Conservation (phyloP, 2,888 invertebrate genomes). For the Drepana falcataria region DNA sequence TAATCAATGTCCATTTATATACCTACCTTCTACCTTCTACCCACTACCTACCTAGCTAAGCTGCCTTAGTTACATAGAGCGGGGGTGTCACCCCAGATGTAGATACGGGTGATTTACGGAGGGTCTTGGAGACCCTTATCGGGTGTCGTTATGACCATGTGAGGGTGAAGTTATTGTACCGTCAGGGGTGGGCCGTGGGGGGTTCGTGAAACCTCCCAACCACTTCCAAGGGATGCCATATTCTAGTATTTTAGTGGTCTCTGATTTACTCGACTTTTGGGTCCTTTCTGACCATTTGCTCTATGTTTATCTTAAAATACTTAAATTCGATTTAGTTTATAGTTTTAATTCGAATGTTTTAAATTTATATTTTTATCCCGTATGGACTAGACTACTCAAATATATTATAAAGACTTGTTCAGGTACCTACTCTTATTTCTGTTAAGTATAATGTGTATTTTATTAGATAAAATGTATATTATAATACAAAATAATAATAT, state of each 20-base stretch:
- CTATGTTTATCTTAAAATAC: too few relatives aligned
- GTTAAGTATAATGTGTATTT: too few relatives aligned
- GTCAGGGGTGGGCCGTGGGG: slow-evolving; percentile 39
- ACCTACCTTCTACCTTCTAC: not conserved
- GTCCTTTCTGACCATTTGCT: too few relatives aligned
- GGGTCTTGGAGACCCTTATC: slow-evolving; percentile 75
- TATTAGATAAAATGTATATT: too few relatives aligned
- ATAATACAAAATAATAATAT: too few relatives aligned
- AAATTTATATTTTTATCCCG: too few relatives aligned
- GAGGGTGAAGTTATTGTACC: slow-evolving; percentile 72
- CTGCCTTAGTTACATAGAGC: slow-evolving; percentile 45
- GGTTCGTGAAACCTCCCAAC: slow-evolving; percentile 26
- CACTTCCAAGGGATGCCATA: slow-evolving; percentile 63
- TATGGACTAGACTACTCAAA: too few relatives aligned
- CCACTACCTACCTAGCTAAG: not conserved
- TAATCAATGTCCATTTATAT: slow-evolving; percentile 40
- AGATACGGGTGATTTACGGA: slow-evolving; percentile 75
- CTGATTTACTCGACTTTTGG: slow-evolving; percentile 40
- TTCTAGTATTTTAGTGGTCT: slow-evolving; percentile 68
- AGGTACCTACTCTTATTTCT: too few relatives aligned
- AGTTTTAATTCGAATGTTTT: too few relatives aligned
- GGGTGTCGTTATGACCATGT: slow-evolving; percentile 77
- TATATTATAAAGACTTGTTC: too few relatives aligned
- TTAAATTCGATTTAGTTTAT: too few relatives aligned
- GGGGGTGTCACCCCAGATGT: slow-evolving; percentile 60